Conservation (phyloP, 2,797 vertebrate genomes). For the Poecilia wingei region DNA sequence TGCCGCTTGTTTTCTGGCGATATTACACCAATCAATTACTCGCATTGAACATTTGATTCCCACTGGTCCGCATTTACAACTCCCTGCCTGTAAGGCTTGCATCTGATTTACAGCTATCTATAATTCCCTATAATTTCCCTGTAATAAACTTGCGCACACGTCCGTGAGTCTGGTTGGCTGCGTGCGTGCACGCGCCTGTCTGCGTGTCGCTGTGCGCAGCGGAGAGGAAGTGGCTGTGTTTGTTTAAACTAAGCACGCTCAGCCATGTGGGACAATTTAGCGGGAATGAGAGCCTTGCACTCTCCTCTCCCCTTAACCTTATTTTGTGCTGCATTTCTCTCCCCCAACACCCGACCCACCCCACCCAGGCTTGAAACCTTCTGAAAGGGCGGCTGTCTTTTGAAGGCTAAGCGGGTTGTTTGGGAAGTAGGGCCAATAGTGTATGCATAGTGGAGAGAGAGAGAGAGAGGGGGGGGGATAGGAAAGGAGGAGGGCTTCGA, state of each 20-base stretch:
- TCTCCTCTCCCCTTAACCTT: slow-evolving; percentile 12
- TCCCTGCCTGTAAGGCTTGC: neutral
- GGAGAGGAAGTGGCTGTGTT: slow-evolving; percentile 88
- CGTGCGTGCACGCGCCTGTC: slow-evolving; percentile 28
- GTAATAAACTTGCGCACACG: neutral
- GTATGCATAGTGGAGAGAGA: neutral
- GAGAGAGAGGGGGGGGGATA: neutral
- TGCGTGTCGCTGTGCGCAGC: slow-evolving; percentile 67
- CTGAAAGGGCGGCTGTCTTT: slow-evolving; percentile 74
- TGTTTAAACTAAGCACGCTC: slow-evolving; percentile 84
- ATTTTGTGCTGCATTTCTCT: slow-evolving; percentile 18
- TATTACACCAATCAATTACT: slow-evolving; percentile 16
- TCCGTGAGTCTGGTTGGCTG: slow-evolving; percentile 13
- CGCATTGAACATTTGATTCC: neutral
- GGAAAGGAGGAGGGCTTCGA: slow-evolving; percentile 13
- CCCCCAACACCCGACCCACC: slow-evolving; percentile 21
- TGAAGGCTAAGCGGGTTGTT: slow-evolving; percentile 64
- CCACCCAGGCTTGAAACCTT: slow-evolving; percentile 37
- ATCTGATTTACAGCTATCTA: neutral
- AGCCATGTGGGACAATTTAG: slow-evolving; percentile 80
- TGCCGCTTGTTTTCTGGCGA: neutral
- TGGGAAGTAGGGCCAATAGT: slow-evolving; percentile 51
- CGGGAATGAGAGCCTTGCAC: slow-evolving; percentile 66
- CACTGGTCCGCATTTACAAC: neutral
- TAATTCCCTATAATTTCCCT: slow-evolving; percentile 1